Conservation (phyloP, 2,888 invertebrate genomes). For the Tetropium fuscum region DNA sequence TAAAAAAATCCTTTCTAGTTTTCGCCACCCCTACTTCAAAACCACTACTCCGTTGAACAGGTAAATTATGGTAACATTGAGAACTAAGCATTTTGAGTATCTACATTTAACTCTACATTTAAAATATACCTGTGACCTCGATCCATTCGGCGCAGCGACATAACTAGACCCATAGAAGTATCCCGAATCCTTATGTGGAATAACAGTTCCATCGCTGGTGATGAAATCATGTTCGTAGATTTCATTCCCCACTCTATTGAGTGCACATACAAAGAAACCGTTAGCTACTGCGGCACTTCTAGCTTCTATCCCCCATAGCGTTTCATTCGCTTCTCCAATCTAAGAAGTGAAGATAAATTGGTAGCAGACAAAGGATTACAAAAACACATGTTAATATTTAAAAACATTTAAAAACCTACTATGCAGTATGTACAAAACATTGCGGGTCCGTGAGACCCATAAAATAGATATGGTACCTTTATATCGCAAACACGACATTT, state of each 20-base stretch:
- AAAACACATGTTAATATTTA: too few species aligned
- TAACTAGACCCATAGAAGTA: conserved; percentile 97
- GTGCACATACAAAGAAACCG: conserved; percentile 91
- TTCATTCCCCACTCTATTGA: conserved; percentile 95
- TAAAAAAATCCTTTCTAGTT: too few species aligned
- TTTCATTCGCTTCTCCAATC: conserved; percentile 81
- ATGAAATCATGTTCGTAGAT: conserved; percentile 84
- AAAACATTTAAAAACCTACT: too few species aligned
- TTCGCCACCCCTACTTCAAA: too few species aligned
- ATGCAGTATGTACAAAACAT: too few species aligned
- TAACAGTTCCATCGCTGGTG: conserved; percentile 82
- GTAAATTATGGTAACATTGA: too few species aligned
- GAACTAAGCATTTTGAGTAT: too few species aligned
- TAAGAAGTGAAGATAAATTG: conserved; percentile 32
- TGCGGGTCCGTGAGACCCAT: too few species aligned
- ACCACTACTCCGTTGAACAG: too few species aligned
- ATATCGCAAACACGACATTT: too few species aligned
- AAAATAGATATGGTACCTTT: neutral
- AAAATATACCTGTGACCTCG: conserved; percentile 82
- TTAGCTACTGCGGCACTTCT: conserved; percentile 96
- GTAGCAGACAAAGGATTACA: too few species aligned
- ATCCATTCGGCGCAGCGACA: conserved; percentile 93
- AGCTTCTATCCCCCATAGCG: conserved; percentile 96
- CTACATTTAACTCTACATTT: too few species aligned
- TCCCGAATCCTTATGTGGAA: conserved; percentile 81